Conservation (phyloP, 30 jellyfish, hydroid and myxozoan species). For the Aurelia sp. region DNA sequence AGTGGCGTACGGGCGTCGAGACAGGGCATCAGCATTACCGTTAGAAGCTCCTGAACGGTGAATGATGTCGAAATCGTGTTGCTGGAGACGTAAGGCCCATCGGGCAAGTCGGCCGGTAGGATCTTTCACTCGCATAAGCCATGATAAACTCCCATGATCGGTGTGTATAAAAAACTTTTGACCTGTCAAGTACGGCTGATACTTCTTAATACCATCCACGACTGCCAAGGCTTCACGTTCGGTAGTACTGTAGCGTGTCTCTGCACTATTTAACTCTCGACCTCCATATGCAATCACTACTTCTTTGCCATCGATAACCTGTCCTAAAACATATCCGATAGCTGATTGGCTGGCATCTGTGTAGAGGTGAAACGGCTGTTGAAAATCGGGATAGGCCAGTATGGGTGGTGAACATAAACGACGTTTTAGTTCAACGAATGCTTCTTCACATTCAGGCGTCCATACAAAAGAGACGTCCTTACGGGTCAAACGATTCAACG, state of each 20-base stretch:
- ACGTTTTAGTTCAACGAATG: constrained; percentile 10
- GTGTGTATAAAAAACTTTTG: constrained; percentile 30
- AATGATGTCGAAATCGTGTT: too few species aligned
- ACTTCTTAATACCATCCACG: constrained; percentile 49
- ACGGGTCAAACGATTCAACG: too few species aligned
- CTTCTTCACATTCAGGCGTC: constrained; percentile 17
- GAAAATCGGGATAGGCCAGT: too few species aligned
- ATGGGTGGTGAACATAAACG: too few species aligned
- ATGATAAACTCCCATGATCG: constrained; percentile 35
- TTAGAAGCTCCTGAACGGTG: neutral
- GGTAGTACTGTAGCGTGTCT: constrained; percentile 44
- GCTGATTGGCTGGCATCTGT: too few species aligned
- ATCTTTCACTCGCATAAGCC: too few species aligned
- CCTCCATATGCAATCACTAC: constrained; percentile 33
- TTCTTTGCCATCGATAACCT: constrained; percentile 5
- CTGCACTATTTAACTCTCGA: constrained; percentile 43
- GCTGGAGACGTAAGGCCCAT: too few species aligned
- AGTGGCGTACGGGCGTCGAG: neutral
- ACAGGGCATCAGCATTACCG: too few species aligned
- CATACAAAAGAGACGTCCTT: too few species aligned
- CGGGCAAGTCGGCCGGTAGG: too few species aligned
- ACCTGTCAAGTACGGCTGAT: constrained; percentile 42
- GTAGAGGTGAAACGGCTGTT: too few species aligned
- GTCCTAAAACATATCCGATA: constrained; percentile 36
- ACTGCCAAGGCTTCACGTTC: constrained; percentile 74